These are phyloP conservation scores for Neosilurus hyrtlii DNA, from an alignment of 2,797 vertebrate species.

Conservation along the genomic window DNA sequence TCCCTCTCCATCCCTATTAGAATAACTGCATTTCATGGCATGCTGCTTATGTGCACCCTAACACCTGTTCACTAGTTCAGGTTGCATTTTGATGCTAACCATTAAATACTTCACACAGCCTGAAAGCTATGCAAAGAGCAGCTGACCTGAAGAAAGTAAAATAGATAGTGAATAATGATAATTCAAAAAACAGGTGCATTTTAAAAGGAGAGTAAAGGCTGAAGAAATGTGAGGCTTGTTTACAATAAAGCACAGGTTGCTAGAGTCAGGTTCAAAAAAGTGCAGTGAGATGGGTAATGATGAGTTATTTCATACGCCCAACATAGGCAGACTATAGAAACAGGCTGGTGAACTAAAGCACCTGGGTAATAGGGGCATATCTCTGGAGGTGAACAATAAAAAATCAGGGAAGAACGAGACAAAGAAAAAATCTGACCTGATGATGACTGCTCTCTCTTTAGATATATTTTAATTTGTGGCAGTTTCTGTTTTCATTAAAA, in stretches of 20 bases:
- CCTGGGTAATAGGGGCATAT: slow-evolving; percentile 4
- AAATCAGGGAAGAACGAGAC: slow-evolving; percentile 1
- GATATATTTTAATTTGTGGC: not conserved
- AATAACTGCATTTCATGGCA: slow-evolving; percentile 7
- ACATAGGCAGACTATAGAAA: not conserved
- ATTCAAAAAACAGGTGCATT: not conserved
- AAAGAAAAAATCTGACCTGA: not conserved
- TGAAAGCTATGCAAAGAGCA: not conserved
- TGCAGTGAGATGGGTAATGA: slow-evolving; percentile 36
- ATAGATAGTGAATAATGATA: not conserved
- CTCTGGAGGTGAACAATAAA: slow-evolving; percentile 16
- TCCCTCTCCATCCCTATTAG: slow-evolving; percentile 3
- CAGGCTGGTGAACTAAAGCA: not conserved
- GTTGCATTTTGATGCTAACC: slow-evolving; percentile 12
- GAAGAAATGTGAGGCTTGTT: slow-evolving; percentile 15
- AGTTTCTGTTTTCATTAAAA: not conserved
- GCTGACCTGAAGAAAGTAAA: not conserved
- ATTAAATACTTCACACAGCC: not conserved
- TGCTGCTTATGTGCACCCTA: slow-evolving; percentile 23
- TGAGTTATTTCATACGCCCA: not conserved
- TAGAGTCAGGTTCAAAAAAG: slow-evolving; percentile 35
- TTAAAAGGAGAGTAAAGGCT: slow-evolving; percentile 6
- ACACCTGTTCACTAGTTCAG: slow-evolving; percentile 33
- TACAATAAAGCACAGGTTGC: slow-evolving; percentile 20
- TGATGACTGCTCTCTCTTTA: not conserved